A percentile compares a stretch with the other conserved stretches of the same genome.
Conservation (phyloP, 2,888 invertebrate species). For the Philaethria dido region DNA sequence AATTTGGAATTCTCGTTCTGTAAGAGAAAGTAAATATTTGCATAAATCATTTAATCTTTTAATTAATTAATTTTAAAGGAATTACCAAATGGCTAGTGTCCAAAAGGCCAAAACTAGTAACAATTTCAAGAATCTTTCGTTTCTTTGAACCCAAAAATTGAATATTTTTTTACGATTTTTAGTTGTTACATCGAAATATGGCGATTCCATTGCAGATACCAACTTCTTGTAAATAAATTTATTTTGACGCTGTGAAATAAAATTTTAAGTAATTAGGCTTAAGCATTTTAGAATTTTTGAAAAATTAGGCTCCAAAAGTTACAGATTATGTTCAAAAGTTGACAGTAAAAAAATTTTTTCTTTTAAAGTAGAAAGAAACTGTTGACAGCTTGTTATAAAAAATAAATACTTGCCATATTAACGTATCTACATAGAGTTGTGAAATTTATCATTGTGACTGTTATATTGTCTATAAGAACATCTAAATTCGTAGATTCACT, state of each 20-base stretch:
- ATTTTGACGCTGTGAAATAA: conserved; percentile 54
- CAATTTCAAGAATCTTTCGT: conserved; percentile 60
- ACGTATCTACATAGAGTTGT: conserved; percentile 63
- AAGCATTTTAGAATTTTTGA: too few relatives aligned
- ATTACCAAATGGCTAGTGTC: conserved; percentile 64
- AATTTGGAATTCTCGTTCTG: too few relatives aligned
- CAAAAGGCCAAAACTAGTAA: conserved; percentile 59
- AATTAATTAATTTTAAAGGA: not conserved
- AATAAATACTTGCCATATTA: conserved; percentile 59
- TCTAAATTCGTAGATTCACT: conserved; percentile 56
- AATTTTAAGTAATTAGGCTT: not conserved
- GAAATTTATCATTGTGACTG: conserved; percentile 58
- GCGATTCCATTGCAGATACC: conserved; percentile 61
- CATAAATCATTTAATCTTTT: too few relatives aligned
- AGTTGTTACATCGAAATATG: conserved; percentile 62
- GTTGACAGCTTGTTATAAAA: not conserved
- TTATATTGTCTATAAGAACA: conserved; percentile 57
- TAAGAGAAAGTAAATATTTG: too few relatives aligned
- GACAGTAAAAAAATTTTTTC: not conserved
- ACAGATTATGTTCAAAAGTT: too few relatives aligned
- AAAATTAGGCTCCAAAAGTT: too few relatives aligned
- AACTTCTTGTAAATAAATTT: conserved; percentile 58
- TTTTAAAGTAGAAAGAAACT: not conserved
- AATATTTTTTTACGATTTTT: conserved; percentile 54
- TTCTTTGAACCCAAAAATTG: conserved; percentile 57